Evolutionary conservation across 2,113 vertebrate species (phyloP).

Genomic region (Gavia stellata): DNA sequence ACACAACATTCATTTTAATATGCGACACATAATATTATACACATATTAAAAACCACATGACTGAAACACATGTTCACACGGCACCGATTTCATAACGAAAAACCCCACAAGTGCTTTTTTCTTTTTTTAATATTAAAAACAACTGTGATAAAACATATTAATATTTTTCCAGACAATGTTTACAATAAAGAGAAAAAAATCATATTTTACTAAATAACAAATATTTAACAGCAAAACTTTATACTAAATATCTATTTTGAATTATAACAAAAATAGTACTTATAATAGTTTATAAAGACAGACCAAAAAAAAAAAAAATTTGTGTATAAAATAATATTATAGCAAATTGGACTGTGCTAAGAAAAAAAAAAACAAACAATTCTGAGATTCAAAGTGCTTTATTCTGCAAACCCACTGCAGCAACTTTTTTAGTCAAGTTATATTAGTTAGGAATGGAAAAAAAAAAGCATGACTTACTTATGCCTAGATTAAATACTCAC

Average conservation of each 20-base stretch:
- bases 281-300: slow-evolving; percentile 89
- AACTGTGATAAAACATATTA: slow-evolving; percentile 92
- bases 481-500: slow-evolving; percentile 43
- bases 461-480: slow-evolving; percentile 47
- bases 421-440: slow-evolving; percentile 71
- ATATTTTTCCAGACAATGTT: slow-evolving; percentile 85
- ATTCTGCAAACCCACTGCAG: slow-evolving; percentile 77
- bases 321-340: slow-evolving; percentile 79
- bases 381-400: slow-evolving; percentile 80
- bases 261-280: slow-evolving; percentile 99
- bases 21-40: slow-evolving; percentile 85
- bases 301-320: slow-evolving; percentile 64
- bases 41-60: slow-evolving; percentile 82
- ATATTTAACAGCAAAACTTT: slow-evolving; percentile 96
- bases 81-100: slow-evolving; percentile 82
- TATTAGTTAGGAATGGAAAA: slow-evolving; percentile 69
- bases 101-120: slow-evolving; percentile 85
- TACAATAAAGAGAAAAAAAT: slow-evolving; percentile 85
- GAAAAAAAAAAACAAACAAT: slow-evolving; percentile 46
- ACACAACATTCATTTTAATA: slow-evolving; percentile 86
- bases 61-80: slow-evolving; percentile 79
- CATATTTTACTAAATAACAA: slow-evolving; percentile 96
- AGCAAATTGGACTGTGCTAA: slow-evolving; percentile 64
- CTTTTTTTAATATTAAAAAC: slow-evolving; percentile 86
- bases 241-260: slow-evolving; percentile 98